These are phyloP conservation scores for Leptocoma aspasia DNA, from an alignment of 2,113 vertebrate species.

Conservation along the genomic window DNA sequence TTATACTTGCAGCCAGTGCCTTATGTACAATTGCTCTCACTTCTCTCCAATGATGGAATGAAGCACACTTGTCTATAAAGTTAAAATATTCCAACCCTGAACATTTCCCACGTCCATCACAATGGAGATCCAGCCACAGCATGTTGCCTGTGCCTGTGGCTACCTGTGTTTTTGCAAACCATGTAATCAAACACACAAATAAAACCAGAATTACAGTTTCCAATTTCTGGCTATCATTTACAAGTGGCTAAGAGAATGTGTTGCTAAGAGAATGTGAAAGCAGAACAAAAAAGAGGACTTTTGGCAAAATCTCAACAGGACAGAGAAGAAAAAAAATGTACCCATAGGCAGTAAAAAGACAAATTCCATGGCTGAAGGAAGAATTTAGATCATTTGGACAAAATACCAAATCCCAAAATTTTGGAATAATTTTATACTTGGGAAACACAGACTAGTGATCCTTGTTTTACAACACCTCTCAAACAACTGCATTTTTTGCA, in stretches of 20 bases:
- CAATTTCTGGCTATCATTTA: constrained; percentile 8
- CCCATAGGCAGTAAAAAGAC: not conserved
- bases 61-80: not conserved
- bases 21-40: not conserved
- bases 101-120: not conserved
- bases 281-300: constrained; percentile 33
- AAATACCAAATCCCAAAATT: not conserved
- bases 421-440: not conserved
- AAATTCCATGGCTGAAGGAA: not conserved
- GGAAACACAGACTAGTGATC: not conserved
- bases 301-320: constrained; percentile 1
- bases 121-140: not conserved
- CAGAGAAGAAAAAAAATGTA: not conserved
- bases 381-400: not conserved
- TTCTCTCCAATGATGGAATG: not conserved
- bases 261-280: constrained; percentile 50
- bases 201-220: not conserved
- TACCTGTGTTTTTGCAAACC: not conserved
- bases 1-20: not conserved
- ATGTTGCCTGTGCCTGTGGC: not conserved
- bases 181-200: not conserved
- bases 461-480: not conserved
- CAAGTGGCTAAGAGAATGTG: not conserved
- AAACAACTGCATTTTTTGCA: not conserved
- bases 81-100: not conserved